These are phyloP conservation scores for Odocoileus virginianus DNA, from an alignment of 2,113 vertebrate genomes.

Conservation along the genomic window DNA sequence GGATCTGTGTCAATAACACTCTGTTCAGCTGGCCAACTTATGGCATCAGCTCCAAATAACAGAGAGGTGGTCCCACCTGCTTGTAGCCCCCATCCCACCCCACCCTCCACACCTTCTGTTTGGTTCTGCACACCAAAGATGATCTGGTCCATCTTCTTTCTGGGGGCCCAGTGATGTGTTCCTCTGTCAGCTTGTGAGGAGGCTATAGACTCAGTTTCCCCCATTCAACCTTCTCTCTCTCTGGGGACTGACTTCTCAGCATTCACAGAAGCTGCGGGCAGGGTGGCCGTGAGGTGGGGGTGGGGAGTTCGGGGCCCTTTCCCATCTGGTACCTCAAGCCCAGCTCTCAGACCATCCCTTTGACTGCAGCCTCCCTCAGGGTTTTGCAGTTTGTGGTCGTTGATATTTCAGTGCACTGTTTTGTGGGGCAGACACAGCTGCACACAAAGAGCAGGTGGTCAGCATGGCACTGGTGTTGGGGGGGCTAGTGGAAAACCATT, in stretches of 20 bases:
- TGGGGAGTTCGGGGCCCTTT: not conserved
- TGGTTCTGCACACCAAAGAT: not conserved
- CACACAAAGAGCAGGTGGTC: not conserved
- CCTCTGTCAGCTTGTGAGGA: not conserved
- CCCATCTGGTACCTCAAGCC: not conserved
- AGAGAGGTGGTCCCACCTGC: not conserved
- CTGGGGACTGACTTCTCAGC: not conserved
- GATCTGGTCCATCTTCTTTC: not conserved
- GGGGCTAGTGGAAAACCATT: not conserved
- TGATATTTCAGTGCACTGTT: not conserved
- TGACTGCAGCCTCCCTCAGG: not conserved
- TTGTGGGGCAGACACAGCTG: not conserved
- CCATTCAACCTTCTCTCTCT: not conserved
- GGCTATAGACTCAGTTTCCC: not conserved
- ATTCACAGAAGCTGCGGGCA: not conserved
- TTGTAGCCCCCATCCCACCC: not conserved
- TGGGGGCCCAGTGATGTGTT: not conserved
- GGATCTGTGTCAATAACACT: not conserved
- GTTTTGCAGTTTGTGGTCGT: slow-evolving; percentile 32
- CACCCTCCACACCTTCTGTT: not conserved
- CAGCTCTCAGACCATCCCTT: not conserved
- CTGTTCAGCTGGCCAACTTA: not conserved
- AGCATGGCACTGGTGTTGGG: not conserved
- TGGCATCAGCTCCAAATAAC: not conserved
- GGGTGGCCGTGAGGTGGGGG: not conserved